These are phyloP conservation scores for roundworm (Caenorhabditis elegans) DNA, from an alignment of 1,140 invertebrate genomes.

Conservation along the genomic window WBcel235 BX284606.5:5597501-5598000, in stretches of 20 bases:
- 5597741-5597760: background rate
- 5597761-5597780: constrained; percentile 40
- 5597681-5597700: constrained; percentile 38
- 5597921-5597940: constrained; percentile 45
- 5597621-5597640: background rate
- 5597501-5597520: no score
- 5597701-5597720: constrained; percentile 52
- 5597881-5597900: constrained; percentile 48
- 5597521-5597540: no score
- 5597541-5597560: no score
- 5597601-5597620: constrained; percentile 44
- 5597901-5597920: constrained; percentile 47
- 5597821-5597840: background rate
- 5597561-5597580: background rate
- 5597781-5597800: constrained; percentile 24
- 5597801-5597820: background rate
- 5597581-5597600: constrained; percentile 68
- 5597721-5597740: constrained; percentile 41
- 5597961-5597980: background rate
- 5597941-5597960: constrained; percentile 51
- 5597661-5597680: constrained; percentile 46
- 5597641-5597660: constrained; percentile 19
- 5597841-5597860: constrained; percentile 55
- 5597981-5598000: constrained; percentile 4
- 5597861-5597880: constrained; percentile 53